Conservation (phyloP, 1,140 invertebrate species). For the Linepithema humile region DNA sequence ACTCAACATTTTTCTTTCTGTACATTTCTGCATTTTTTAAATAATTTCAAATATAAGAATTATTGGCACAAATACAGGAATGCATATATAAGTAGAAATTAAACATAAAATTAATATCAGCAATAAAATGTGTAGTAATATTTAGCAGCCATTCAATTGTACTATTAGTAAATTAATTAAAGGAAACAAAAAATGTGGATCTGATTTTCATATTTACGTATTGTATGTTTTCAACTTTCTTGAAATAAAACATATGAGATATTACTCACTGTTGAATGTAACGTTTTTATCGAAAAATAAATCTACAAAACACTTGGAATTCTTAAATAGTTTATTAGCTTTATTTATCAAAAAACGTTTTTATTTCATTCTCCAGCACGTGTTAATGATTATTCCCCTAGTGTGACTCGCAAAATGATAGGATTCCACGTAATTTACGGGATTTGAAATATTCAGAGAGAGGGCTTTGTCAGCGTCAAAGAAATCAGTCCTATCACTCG, state of each 20-base stretch:
- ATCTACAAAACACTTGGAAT: slow-evolving; percentile 68
- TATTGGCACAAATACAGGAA: slow-evolving; percentile 25
- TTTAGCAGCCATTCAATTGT: neutral
- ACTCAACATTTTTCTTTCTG: no score
- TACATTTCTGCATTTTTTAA: neutral
- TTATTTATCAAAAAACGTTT: slow-evolving; percentile 81
- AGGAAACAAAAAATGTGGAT: neutral
- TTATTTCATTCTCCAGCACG: slow-evolving; percentile 73
- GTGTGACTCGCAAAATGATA: slow-evolving; percentile 68
- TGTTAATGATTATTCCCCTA: slow-evolving; percentile 63
- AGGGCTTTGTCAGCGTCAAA: slow-evolving; percentile 54
- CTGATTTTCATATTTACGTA: slow-evolving; percentile 18
- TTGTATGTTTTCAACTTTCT: neutral
- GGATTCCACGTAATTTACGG: slow-evolving; percentile 58
- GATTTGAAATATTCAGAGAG: slow-evolving; percentile 58
- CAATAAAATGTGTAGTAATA: neutral
- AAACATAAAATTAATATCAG: slow-evolving; percentile 15
- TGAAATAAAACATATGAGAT: neutral
- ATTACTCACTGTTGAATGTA: neutral
- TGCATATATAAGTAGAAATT: slow-evolving; percentile 32
- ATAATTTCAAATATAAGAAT: slow-evolving; percentile 16
- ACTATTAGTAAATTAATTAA: neutral
- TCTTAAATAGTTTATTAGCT: slow-evolving; percentile 79
- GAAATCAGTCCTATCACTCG: slow-evolving; percentile 64
- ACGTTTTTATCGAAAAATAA: no score